Evolutionary conservation across 2,113 vertebrate genomes (phyloP).

Genomic region (Microtus oregoni): DNA sequence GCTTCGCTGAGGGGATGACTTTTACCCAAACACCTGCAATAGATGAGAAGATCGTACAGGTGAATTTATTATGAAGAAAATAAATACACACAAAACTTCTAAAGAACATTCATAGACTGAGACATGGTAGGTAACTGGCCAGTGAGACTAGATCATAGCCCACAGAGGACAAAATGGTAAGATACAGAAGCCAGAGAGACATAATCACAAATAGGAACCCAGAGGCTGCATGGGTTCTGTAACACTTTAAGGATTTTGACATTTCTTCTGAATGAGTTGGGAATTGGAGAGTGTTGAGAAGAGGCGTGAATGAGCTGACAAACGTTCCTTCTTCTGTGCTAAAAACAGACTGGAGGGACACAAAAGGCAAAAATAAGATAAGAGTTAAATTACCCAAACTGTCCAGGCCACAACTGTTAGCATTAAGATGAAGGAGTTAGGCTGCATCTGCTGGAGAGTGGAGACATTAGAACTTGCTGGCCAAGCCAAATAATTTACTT

Average conservation of each 20-base stretch:
- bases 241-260: neutral
- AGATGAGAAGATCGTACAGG: neutral
- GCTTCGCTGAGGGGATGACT: neutral
- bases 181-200: neutral
- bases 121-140: neutral
- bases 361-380: conserved; percentile 18
- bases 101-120: neutral
- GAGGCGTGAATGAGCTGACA: conserved; percentile 36
- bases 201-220: neutral
- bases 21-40: neutral
- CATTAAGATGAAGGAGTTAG: neutral
- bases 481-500: neutral
- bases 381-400: neutral
- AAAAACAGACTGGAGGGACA: conserved; percentile 45
- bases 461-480: neutral
- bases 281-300: conserved; percentile 37
- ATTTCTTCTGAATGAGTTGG: conserved; percentile 58
- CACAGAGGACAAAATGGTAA: neutral
- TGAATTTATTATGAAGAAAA: neutral
- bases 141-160: neutral
- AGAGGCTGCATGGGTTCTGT: neutral
- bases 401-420: neutral
- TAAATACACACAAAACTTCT: neutral
- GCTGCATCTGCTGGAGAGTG: neutral
- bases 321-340: conserved; percentile 9